Evolutionary conservation across 2,888 invertebrate species (phyloP).

Genomic region (Pemphredon lugubris): DNA sequence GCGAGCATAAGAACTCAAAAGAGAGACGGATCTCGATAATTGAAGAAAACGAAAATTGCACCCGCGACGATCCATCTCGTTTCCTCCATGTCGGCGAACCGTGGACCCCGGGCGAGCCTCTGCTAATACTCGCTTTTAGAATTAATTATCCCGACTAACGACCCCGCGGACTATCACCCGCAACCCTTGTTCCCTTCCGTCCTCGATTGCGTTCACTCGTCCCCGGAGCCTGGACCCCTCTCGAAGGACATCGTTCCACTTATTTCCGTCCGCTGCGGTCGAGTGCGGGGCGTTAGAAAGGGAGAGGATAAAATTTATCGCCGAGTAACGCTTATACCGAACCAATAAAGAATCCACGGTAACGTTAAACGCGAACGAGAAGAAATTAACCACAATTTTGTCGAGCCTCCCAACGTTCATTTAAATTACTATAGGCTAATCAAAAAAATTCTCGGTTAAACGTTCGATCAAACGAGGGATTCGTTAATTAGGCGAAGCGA

Average conservation of each 20-base stretch:
- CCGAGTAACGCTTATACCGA: too few species aligned
- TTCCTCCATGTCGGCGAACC: constrained; percentile 18
- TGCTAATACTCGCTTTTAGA: constrained; percentile 59
- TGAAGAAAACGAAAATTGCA: constrained; percentile 53
- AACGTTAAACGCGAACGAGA: too few species aligned
- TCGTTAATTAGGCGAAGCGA: too few species aligned
- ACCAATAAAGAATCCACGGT: too few species aligned
- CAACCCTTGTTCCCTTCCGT: constrained; percentile 20
- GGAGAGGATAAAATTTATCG: constrained; percentile 2
- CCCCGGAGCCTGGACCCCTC: background rate
- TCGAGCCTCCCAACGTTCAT: too few species aligned
- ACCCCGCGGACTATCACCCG: constrained; percentile 23
- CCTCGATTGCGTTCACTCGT: constrained; percentile 31
- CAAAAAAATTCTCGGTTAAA: too few species aligned
- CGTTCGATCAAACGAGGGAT: too few species aligned
- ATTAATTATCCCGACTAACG: constrained; percentile 64
- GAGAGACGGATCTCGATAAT: constrained; percentile 13
- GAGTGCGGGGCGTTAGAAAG: too few species aligned
- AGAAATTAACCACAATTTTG: too few species aligned
- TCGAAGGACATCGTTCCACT: background rate
- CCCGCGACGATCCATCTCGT: constrained; percentile 36
- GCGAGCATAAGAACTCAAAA: constrained; percentile 28
- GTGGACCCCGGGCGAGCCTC: too few species aligned
- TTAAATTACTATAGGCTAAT: too few species aligned
- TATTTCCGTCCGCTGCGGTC: background rate